These are phyloP conservation scores for Melipona beecheii DNA, from an alignment of 2,888 invertebrate species.

Conservation along the genomic window DNA sequence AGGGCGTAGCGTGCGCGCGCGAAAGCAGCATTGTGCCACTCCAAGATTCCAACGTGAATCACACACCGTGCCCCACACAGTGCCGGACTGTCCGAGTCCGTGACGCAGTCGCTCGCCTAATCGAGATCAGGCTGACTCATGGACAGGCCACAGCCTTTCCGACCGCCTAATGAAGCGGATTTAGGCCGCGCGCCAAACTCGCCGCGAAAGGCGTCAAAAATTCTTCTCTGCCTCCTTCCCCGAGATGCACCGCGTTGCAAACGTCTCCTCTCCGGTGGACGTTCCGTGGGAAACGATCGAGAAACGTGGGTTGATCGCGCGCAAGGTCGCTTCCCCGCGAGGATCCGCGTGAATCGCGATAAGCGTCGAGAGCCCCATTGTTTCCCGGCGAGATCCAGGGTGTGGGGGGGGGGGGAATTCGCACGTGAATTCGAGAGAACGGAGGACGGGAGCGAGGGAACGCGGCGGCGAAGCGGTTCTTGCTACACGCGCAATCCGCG, in stretches of 20 bases:
- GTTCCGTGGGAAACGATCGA: no score
- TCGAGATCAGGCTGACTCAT: conserved; percentile 74
- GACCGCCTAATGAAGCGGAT: conserved; percentile 69
- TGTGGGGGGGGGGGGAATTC: no score
- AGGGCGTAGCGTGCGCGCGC: conserved; percentile 41
- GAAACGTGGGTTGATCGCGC: no score
- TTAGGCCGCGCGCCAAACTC: conserved; percentile 60
- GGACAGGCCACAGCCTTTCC: conserved; percentile 45
- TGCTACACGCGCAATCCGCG: no score
- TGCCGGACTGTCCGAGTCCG: conserved; percentile 52
- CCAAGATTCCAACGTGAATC: conserved; percentile 72
- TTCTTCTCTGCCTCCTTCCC: not conserved
- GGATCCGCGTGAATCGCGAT: no score
- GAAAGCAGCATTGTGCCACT: conserved; percentile 70
- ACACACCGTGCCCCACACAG: conserved; percentile 58
- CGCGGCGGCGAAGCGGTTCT: no score
- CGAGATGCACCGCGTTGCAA: not conserved
- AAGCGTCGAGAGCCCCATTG: no score
- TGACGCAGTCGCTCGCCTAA: conserved; percentile 62
- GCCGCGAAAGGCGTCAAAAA: conserved; percentile 41
- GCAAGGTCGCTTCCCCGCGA: not conserved
- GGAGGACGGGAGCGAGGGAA: no score
- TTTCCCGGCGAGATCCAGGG: no score
- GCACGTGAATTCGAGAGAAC: no score
- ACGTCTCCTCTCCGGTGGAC: not conserved